phyloP scores from a whole-genome alignment of 2,888 invertebrate genomes.

The Diarsia dahlii region DNA sequence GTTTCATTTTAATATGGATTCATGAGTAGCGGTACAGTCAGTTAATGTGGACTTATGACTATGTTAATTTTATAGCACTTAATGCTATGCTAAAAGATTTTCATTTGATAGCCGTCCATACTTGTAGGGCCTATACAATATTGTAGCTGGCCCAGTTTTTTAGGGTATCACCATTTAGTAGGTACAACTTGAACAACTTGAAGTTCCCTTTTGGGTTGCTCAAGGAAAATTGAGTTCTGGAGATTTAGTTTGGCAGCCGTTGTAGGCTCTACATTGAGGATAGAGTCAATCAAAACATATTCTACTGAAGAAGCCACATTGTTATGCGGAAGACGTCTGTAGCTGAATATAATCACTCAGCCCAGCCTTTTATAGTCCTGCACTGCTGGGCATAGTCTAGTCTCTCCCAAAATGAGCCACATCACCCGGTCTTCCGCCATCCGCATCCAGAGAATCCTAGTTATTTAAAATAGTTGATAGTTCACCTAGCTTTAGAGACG shows the following conservation, averaged over 20 bases:
- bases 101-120: constrained; percentile 8
- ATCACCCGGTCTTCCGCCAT: neutral
- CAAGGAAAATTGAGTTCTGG: neutral
- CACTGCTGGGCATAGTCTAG: neutral
- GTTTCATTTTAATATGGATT: constrained; percentile 24
- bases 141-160: neutral
- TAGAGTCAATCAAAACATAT: neutral
- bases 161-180: neutral
- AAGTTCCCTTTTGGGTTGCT: neutral
- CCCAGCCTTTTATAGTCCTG: neutral
- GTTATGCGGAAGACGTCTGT: neutral
- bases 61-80: constrained; percentile 52
- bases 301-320: neutral
- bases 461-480: neutral
- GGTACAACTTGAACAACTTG: neutral
- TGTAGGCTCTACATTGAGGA: neutral
- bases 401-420: neutral
- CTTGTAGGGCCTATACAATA: neutral
- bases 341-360: neutral
- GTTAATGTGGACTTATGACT: constrained; percentile 33
- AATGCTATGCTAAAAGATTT: constrained; percentile 37
- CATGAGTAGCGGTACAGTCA: constrained; percentile 44
- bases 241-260: neutral
- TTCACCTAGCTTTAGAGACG: neutral
- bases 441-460: neutral